Conservation (phyloP, 2,797 vertebrate genomes). For the Ataeniobius toweri region DNA sequence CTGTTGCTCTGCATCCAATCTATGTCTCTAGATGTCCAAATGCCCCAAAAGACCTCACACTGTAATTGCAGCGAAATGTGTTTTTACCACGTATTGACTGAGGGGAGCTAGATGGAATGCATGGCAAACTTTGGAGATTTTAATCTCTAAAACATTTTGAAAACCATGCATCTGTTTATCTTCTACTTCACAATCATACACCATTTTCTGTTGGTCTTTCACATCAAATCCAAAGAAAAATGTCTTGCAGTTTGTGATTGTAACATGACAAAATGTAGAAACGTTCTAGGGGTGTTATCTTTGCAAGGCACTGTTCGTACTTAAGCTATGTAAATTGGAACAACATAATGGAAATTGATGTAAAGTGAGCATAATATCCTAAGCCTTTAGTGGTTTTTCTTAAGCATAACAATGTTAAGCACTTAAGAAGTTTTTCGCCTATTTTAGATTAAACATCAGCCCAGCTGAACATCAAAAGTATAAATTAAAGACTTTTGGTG, state of each 20-base stretch:
- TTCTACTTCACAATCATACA: not conserved
- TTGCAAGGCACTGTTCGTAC: not conserved
- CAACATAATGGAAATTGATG: not conserved
- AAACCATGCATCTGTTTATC: not conserved
- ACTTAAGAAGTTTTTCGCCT: not conserved
- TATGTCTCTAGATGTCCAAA: too few species aligned
- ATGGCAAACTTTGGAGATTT: not conserved
- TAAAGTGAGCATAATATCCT: not conserved
- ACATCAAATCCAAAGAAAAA: not conserved
- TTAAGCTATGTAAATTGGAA: not conserved
- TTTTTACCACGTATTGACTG: too few species aligned
- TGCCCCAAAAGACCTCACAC: too few species aligned
- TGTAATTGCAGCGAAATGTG: too few species aligned
- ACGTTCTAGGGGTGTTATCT: not conserved
- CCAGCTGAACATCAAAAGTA: not conserved
- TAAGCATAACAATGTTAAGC: not conserved
- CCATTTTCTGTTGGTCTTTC: not conserved
- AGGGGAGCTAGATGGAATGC: too few species aligned
- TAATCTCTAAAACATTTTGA: not conserved
- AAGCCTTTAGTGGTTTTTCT: not conserved
- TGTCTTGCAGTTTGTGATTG: not conserved
- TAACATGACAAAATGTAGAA: not conserved
- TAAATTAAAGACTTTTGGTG: not conserved
- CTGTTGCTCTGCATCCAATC: too few species aligned
- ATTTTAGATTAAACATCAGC: not conserved